Base-by-base conservation (phyloP, 2,888 invertebrate species). In the Xestobium rufovillosum region DNA sequence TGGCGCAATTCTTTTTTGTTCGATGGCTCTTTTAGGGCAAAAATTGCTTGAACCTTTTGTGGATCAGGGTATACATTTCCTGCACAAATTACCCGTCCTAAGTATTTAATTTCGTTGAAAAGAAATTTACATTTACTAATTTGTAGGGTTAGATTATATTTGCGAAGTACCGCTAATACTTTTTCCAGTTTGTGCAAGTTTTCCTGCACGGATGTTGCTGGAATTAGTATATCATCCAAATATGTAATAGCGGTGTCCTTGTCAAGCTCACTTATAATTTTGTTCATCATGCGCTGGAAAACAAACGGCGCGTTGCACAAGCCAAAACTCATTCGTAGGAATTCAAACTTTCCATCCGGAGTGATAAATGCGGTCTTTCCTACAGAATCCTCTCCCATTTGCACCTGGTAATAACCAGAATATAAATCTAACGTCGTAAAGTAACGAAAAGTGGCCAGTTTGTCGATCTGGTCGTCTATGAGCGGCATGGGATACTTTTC, bases 401-500 rank as follows among this genome's bases (percentile, higher is more conserved):
- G 23, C 6, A 19, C 23, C n/a, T 19, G 23, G n/a, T 19, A 19
- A n/a, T 19, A 19, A 8, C 23, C 23, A 8, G 23, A 19, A 6
- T 6, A 6, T 19, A 19, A 19, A n/a, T 19, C 23, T 6, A 19
- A n/a, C 6, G 23, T 19, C n/a, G n/a, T 19, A n/a, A 19, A 19
- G n/a, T 8, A n/a, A 6, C n/a, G 6, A n/a, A 6, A 6, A 6
- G 6, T n/a, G 6, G 6, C n/a, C 23, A 19, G n/a, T 8, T 19
- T 19, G n/a, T 19, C 23, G 6, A 19, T 19, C 23, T 19, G 23
- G 23, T 6, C n/a, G 23, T 19, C 23, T 6, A 19, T 19, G 6
- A 19, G 23, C n/a, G 23, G 23, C 23, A 19, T 19, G 23, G 23
- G 23, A 19, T 19, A n/a, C n/a, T 19, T 19, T 6, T 19, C n/a